These are phyloP conservation scores for Spilosoma lubricipeda DNA, from an alignment of 2,888 invertebrate species.

Conservation along the genomic window DNA sequence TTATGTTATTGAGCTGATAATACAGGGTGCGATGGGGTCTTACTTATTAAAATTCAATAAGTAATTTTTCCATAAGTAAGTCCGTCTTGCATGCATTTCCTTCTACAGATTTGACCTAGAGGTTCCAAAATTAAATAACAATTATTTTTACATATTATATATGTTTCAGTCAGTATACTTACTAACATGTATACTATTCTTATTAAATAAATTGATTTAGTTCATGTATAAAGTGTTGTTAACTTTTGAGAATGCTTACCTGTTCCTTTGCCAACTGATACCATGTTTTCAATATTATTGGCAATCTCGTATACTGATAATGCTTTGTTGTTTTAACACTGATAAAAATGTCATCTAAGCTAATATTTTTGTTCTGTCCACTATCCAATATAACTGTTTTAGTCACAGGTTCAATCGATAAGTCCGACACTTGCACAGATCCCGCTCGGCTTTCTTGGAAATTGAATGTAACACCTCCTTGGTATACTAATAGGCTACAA, in stretches of 20 bases:
- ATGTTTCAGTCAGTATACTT: background rate
- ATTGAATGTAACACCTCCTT: slow-evolving; percentile 84
- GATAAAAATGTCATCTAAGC: slow-evolving; percentile 95
- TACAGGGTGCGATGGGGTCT: slow-evolving; percentile 5
- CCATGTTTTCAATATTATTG: slow-evolving; percentile 97
- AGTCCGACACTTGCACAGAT: slow-evolving; percentile 78
- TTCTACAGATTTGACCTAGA: background rate
- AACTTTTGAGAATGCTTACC: slow-evolving; percentile 84
- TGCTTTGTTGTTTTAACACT: slow-evolving; percentile 97
- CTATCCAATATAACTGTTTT: slow-evolving; percentile 73
- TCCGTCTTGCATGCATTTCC: background rate
- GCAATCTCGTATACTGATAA: slow-evolving; percentile 94
- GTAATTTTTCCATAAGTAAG: background rate
- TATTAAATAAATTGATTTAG: background rate
- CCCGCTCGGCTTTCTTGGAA: slow-evolving; percentile 80
- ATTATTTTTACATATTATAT: no score
- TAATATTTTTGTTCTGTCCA: slow-evolving; percentile 86
- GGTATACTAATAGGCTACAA: slow-evolving; percentile 87
- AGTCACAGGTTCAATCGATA: slow-evolving; percentile 84
- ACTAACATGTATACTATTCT: background rate
- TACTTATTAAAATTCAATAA: slow-evolving; percentile 20
- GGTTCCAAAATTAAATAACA: background rate
- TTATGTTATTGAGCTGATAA: slow-evolving; percentile 7
- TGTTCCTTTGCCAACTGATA: slow-evolving; percentile 96
- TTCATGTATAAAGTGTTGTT: background rate